phyloP scores from a whole-genome alignment of 2,797 vertebrate species.

The Crocodylus rhombifer region DNA sequence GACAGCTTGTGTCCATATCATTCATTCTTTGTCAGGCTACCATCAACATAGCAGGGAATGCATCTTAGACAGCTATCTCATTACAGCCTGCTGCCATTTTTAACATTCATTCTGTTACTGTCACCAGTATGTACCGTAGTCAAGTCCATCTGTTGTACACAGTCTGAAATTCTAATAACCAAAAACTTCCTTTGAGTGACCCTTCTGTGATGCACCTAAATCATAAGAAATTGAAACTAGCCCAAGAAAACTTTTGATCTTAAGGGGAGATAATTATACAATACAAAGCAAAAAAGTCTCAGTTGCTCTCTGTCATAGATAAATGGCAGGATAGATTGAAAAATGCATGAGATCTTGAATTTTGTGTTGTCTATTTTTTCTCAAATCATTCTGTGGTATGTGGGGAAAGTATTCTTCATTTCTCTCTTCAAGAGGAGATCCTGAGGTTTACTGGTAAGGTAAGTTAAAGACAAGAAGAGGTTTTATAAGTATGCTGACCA shows the following conservation, averaged over 20 bases:
- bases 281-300: neutral
- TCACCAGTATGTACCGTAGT: neutral
- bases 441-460: neutral
- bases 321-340: neutral
- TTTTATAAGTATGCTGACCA: no score
- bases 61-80: neutral
- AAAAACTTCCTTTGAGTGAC: neutral
- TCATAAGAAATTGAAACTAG: neutral
- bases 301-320: neutral
- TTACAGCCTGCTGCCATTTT: slow-evolving; percentile 26
- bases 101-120: neutral
- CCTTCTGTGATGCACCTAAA: neutral
- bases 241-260: neutral
- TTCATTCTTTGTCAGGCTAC: slow-evolving; percentile 42
- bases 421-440: neutral
- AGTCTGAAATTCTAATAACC: neutral
- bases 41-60: neutral
- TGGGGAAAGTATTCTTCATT: neutral
- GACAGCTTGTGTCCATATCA: slow-evolving; percentile 32
- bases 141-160: neutral
- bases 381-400: fast-evolving
- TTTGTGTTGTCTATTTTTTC: neutral
- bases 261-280: neutral
- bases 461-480: no score
- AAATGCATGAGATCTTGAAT: neutral